phyloP scores from a whole-genome alignment of 2,113 vertebrate genomes.

The Cepphus grylle region DNA sequence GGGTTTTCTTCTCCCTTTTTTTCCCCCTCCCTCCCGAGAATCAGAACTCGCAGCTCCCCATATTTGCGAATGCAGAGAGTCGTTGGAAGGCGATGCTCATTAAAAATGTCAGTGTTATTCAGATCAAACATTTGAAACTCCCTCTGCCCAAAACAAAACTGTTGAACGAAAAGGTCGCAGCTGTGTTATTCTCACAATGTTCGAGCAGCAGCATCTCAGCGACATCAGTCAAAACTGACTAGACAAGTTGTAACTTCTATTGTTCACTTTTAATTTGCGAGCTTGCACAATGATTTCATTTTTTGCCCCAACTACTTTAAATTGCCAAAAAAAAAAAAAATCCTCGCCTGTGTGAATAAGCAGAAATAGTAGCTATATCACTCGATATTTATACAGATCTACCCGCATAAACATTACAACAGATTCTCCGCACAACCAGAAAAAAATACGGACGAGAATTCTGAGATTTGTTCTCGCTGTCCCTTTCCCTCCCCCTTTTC shows the following conservation, averaged over 20 bases:
- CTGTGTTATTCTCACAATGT: slow-evolving; percentile 57
- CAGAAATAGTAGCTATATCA: background rate
- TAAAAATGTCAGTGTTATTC: slow-evolving; percentile 54
- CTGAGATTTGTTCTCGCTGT: background rate
- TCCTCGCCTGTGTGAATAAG: background rate
- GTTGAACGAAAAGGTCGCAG: slow-evolving; percentile 49
- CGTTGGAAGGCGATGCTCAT: slow-evolving; percentile 33
- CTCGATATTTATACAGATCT: background rate
- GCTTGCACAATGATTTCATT: slow-evolving; percentile 49
- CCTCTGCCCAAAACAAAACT: slow-evolving; percentile 56
- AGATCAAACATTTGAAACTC: slow-evolving; percentile 62
- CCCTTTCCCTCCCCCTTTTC: background rate
- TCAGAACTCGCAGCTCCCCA: background rate
- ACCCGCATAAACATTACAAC: background rate
- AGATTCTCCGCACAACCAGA: background rate
- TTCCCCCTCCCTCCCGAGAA: background rate
- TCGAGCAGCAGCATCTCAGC: slow-evolving; percentile 18
- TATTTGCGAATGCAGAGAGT: background rate
- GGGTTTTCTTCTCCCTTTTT: background rate
- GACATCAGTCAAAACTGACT: slow-evolving; percentile 57
- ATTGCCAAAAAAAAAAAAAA: background rate
- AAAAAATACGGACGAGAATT: slow-evolving; percentile 17
- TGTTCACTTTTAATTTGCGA: slow-evolving; percentile 59
- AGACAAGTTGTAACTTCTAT: slow-evolving; percentile 57
- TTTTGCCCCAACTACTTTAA: background rate